Evolutionary conservation across 2,888 invertebrate species (phyloP).

Genomic region (Rutpela maculata): DNA sequence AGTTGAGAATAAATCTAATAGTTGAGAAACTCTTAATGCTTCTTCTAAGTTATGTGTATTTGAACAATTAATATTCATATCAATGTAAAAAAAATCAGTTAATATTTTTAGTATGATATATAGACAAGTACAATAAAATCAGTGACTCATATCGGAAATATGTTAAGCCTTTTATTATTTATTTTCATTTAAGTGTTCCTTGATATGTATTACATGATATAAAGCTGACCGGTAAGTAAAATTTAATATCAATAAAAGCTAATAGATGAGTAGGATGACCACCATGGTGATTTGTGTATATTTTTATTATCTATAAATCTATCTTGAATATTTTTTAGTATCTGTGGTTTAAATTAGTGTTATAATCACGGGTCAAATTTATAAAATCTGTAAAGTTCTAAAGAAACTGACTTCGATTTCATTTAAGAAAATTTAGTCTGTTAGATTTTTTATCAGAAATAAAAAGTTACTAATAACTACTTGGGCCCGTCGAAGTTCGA

Average conservation of each 20-base stretch:
- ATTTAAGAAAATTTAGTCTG: no score
- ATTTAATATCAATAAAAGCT: constrained; percentile 13
- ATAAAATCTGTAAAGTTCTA: no score
- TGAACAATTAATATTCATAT: no score
- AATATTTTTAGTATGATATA: no score
- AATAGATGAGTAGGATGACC: not conserved
- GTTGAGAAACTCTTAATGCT: no score
- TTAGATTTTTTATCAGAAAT: no score
- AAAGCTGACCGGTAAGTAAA: constrained; percentile 7
- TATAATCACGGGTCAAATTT: not conserved
- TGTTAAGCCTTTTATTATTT: not conserved
- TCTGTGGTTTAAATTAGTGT: not conserved
- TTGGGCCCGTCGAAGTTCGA: no score
- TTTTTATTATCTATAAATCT: not conserved
- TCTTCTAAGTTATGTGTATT: no score
- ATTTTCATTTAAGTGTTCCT: not conserved
- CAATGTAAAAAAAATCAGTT: no score
- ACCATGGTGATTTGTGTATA: not conserved
- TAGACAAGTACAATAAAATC: not conserved
- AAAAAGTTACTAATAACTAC: no score
- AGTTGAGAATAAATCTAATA: no score
- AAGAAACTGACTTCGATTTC: no score
- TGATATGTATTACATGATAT: constrained; percentile 1
- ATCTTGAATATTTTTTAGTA: not conserved
- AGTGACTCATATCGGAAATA: constrained; percentile 1